A percentile compares a stretch with the other conserved stretches of the same genome.
phyloP scores from a whole-genome alignment of 2,888 invertebrate species.

The Sussaba pulchella region DNA sequence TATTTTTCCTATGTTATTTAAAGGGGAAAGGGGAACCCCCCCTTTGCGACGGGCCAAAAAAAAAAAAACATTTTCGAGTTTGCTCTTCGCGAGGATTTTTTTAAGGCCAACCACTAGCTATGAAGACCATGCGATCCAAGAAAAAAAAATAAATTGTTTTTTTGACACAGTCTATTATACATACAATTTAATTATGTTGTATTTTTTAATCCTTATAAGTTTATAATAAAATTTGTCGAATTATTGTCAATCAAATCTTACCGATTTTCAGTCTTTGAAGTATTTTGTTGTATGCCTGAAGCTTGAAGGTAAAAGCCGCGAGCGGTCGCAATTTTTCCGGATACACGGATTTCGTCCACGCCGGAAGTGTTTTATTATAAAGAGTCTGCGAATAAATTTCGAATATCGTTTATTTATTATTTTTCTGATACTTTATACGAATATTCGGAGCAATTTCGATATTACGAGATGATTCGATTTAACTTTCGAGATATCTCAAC shows the following conservation, averaged over 20 bases:
- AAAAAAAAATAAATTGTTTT: no score
- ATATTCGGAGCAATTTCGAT: neutral
- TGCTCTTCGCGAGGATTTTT: no score
- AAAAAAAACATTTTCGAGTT: no score
- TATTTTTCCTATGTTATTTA: no score
- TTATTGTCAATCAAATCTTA: slow-evolving; percentile 62
- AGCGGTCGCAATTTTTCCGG: slow-evolving; percentile 88
- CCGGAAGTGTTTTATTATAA: slow-evolving; percentile 88
- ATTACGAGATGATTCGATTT: no score
- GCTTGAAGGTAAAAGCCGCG: slow-evolving; percentile 86
- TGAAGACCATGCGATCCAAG: no score
- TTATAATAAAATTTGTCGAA: slow-evolving; percentile 5
- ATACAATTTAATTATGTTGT: no score
- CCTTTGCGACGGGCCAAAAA: no score
- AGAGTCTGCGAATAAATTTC: slow-evolving; percentile 76
- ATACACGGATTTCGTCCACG: slow-evolving; percentile 89
- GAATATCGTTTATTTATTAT: neutral
- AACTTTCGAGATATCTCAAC: neutral
- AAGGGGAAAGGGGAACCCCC: no score
- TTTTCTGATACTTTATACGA: neutral
- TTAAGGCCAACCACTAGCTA: no score
- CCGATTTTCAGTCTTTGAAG: slow-evolving; percentile 83
- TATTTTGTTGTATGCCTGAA: slow-evolving; percentile 81
- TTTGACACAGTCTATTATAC: no score
- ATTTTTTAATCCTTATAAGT: no score